These are phyloP conservation scores for Sebastes trivittatus DNA, from an alignment of 2,797 vertebrate genomes.

Conservation along the genomic window DNA sequence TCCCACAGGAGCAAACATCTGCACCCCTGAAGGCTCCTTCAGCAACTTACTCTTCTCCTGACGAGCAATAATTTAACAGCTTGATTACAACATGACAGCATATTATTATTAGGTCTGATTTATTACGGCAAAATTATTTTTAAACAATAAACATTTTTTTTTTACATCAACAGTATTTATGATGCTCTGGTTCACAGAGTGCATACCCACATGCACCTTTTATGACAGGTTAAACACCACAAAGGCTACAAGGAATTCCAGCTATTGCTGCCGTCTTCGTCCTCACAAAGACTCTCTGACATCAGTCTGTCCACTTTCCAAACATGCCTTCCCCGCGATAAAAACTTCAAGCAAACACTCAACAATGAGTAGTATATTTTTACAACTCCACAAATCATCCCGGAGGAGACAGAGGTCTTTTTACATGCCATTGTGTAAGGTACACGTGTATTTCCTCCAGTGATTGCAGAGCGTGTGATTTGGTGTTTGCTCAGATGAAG, in stretches of 20 bases:
- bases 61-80: neutral
- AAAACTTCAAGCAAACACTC: conserved; percentile 53
- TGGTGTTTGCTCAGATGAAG: neutral
- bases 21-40: neutral
- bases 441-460: neutral
- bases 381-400: conserved; percentile 41
- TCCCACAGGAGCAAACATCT: conserved; percentile 20
- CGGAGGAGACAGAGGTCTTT: neutral
- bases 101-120: neutral
- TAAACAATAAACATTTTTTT: neutral
- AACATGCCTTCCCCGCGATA: conserved; percentile 44
- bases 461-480: neutral
- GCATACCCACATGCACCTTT: neutral
- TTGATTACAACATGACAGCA: neutral
- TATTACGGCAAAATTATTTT: no score
- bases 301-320: conserved; percentile 25
- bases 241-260: conserved; percentile 42
- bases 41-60: neutral
- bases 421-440: conserved; percentile 27
- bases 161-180: neutral
- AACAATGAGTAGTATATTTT: conserved; percentile 54
- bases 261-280: conserved; percentile 5
- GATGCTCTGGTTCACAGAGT: neutral
- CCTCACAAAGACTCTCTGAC: conserved; percentile 37
- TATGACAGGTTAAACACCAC: conserved; percentile 22